These are phyloP conservation scores for Corythaixoides concolor DNA, from an alignment of 2,113 vertebrate genomes.

Conservation along the genomic window DNA sequence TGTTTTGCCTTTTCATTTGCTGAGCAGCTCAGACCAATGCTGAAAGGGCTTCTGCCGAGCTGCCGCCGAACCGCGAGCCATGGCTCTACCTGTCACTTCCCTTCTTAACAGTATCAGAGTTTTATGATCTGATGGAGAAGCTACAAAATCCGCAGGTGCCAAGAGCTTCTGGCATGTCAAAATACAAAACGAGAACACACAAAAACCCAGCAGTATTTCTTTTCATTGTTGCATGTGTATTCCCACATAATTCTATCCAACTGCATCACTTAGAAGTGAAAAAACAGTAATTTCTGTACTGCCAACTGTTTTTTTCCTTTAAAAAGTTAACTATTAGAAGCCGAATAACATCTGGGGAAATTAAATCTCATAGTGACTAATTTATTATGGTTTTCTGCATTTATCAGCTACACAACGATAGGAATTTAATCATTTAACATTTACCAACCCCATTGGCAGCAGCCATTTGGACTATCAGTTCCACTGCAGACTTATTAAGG, in stretches of 20 bases:
- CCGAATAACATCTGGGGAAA: background rate
- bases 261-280: background rate
- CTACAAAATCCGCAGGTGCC: background rate
- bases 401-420: constrained; percentile 14
- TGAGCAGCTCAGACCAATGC: background rate
- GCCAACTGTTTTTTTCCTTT: background rate
- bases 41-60: background rate
- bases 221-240: background rate
- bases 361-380: background rate
- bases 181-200: background rate
- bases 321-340: background rate
- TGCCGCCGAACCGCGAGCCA: background rate
- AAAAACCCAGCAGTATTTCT: background rate
- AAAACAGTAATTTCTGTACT: background rate
- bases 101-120: background rate
- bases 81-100: background rate
- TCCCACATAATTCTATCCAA: background rate
- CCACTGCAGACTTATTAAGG: constrained; percentile 88
- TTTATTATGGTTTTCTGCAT: background rate
- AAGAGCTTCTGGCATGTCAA: background rate
- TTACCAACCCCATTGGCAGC: constrained; percentile 98
- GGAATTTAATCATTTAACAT: constrained; percentile 16
- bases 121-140: background rate
- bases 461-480: constrained; percentile 94
- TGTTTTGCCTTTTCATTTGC: background rate